Conservation (phyloP, 2,797 vertebrate genomes). For the Oceanodroma leucorhoa region DNA sequence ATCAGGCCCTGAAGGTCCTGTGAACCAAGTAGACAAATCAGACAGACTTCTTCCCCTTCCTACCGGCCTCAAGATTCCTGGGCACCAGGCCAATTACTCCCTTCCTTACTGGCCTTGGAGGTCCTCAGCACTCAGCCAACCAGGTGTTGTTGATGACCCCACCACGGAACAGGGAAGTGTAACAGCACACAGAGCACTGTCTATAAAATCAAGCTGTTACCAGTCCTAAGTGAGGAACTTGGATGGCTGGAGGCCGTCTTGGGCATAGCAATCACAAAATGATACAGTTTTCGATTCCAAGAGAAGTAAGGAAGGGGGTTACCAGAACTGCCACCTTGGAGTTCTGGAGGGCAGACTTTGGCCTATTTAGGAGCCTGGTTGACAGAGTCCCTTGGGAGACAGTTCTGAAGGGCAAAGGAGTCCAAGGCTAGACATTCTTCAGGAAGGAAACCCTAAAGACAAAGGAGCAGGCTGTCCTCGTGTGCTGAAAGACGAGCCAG, state of each 20-base stretch:
- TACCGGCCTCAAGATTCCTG: not conserved
- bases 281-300: not conserved
- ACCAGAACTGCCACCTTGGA: not conserved
- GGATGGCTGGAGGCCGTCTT: not conserved
- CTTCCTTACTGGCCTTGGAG: not conserved
- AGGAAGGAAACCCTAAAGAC: too few species aligned
- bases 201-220: not conserved
- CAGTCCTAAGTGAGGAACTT: not conserved
- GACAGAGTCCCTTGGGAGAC: too few species aligned
- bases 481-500: fast-evolving
- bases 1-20: not conserved
- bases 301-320: not conserved
- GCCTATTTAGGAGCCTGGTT: too few species aligned
- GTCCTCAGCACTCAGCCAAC: not conserved
- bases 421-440: too few species aligned
- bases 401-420: too few species aligned
- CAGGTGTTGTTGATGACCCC: not conserved
- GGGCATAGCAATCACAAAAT: not conserved
- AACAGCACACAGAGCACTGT: not conserved
- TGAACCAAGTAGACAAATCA: not conserved
- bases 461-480: too few species aligned
- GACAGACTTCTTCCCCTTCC: fast-evolving
- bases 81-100: not conserved
- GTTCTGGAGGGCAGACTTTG: too few species aligned
- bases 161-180: not conserved